phyloP scores from a whole-genome alignment of 2,113 vertebrate species.

The Mobula birostris region DNA sequence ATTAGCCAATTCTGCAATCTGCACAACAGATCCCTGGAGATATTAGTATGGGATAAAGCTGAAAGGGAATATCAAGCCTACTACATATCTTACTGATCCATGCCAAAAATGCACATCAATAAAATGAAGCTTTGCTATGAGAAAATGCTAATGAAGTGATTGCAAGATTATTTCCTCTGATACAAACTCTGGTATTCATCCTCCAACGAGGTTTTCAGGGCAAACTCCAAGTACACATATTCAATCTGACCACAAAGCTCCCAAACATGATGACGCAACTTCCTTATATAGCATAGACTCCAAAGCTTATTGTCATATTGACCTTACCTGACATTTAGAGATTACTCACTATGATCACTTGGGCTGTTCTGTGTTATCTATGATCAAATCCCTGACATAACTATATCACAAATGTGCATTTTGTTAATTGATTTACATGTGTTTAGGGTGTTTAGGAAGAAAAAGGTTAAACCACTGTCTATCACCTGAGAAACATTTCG shows the following conservation, averaged over 20 bases:
- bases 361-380: constrained; percentile 7
- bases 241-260: constrained; percentile 4
- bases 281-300: constrained; percentile 27
- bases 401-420: neutral
- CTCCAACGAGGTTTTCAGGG: constrained; percentile 4
- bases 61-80: neutral
- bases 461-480: constrained; percentile 33
- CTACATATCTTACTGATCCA: neutral
- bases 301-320: neutral
- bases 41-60: neutral
- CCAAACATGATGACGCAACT: constrained; percentile 10
- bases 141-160: neutral
- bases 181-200: neutral
- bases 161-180: neutral
- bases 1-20: too few species aligned
- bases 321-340: constrained; percentile 29
- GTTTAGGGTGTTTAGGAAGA: constrained; percentile 1
- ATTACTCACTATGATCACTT: constrained; percentile 32
- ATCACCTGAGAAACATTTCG: too few species aligned
- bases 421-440: constrained; percentile 4
- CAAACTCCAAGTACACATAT: neutral
- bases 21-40: neutral
- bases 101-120: neutral
- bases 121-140: neutral
- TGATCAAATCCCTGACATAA: constrained; percentile 19